Evolutionary conservation across 2,888 invertebrate genomes (phyloP).

Genomic region (Siphlonurus alternatus): DNA sequence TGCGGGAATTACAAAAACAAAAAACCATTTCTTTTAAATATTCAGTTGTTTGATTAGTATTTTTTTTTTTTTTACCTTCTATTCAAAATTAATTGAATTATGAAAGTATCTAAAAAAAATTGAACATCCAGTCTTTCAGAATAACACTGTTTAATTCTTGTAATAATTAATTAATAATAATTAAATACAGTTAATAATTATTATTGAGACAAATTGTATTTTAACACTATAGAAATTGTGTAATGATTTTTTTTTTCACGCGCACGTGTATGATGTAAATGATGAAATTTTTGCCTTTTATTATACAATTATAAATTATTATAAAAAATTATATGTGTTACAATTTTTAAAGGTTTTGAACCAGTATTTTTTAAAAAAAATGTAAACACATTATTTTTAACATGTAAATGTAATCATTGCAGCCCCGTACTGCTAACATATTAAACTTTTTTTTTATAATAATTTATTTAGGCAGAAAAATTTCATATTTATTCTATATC

Average conservation of each 20-base stretch:
- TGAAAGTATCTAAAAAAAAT: not conserved
- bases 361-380: not conserved
- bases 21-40: too few relatives aligned
- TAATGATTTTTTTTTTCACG: not conserved
- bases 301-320: not conserved
- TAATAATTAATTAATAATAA: conserved; percentile 1
- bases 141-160: not conserved
- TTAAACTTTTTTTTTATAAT: not conserved
- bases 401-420: not conserved
- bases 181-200: not conserved
- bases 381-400: not conserved
- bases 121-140: conserved; percentile 1
- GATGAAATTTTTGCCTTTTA: not conserved
- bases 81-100: not conserved
- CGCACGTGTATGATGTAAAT: not conserved
- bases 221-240: not conserved
- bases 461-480: not conserved
- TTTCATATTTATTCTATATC: not conserved
- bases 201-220: not conserved
- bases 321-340: not conserved
- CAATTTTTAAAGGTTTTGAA: not conserved
- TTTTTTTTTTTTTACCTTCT: not conserved
- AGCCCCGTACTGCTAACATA: not conserved
- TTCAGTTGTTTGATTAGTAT: not conserved
- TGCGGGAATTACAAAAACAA: not conserved